Percentiles rank a stretch among this genome's conserved stretches.
phyloP scores from a whole-genome alignment of 2,113 vertebrate genomes.

The Meriones unguiculatus region DNA sequence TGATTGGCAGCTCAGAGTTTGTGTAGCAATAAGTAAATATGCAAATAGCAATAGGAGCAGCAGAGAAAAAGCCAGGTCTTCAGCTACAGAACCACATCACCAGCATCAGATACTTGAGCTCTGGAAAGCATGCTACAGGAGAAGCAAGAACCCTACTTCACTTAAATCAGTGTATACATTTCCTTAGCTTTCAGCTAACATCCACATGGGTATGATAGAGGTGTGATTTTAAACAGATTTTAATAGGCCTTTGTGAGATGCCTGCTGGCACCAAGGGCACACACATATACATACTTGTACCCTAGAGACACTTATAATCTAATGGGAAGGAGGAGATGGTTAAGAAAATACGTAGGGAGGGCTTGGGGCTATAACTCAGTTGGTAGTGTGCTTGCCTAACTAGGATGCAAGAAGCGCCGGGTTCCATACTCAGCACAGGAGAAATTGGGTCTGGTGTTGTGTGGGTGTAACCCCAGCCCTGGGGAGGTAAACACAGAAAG shows the following conservation, averaged over 20 bases:
- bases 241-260: constrained; percentile 1
- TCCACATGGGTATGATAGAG: neutral
- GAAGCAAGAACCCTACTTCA: neutral
- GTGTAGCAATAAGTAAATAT: neutral
- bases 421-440: neutral
- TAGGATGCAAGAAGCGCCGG: neutral
- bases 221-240: neutral
- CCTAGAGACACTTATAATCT: neutral
- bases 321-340: neutral
- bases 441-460: neutral
- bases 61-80: neutral
- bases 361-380: neutral
- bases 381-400: neutral
- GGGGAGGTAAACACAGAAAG: neutral
- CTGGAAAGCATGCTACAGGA: neutral
- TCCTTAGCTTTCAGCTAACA: neutral
- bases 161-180: neutral
- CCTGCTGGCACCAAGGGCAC: neutral
- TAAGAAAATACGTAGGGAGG: neutral
- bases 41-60: neutral
- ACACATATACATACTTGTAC: neutral
- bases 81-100: neutral
- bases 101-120: neutral
- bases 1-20: neutral
- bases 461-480: neutral